Base-by-base conservation (phyloP, 2,113 vertebrate genomes). In the Solenodon paradoxus region DNA sequence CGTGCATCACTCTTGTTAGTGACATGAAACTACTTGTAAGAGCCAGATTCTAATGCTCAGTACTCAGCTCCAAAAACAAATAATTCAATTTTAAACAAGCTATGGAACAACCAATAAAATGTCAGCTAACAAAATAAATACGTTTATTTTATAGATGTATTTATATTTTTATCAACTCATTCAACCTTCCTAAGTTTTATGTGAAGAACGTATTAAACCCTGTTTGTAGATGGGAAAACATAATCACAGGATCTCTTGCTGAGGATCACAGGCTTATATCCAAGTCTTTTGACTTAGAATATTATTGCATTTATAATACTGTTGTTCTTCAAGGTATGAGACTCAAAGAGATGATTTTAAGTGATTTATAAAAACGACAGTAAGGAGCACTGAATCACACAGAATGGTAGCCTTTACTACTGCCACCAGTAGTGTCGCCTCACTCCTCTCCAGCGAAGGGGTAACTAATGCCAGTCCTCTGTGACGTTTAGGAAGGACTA, bases 141-240 rank as follows among this genome's bases (percentile, higher is more conserved):
- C n/a, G 38, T 83, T 71, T 61, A 69, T 42, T 71, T 94, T 86
- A 91, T 11, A 63, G 11, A 64, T 87, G 81, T 82, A 93, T 59
- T 72, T 72, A 64, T 5, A 90, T 45, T 92, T 63, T 95, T 79
- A 71, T 35, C 71, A 69, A 66, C 26, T 77, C 64, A 80, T 47
- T 80, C 2, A 4, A 59, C 32, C 16, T 38, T 90, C 28, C 49
- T 63, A 71, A 69, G 64, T 83, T 89, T 81, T 84, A 47, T 63
- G 42, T 20, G 55, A 89, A 47, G 35, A 90, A 78, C 40, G 91
- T 19, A 87, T 77, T 47, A 71, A 85, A 5, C 11, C 32, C 87
- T 17, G 35, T 90, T 88, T 92, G 32, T 20, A 90, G 64, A 51
- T 32, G 68, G 40, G 17, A 93, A 81, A 82, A 71, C 1, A 78